Base-by-base conservation (phyloP, 2,113 vertebrate species). In the Microcebus lehilahytsara region DNA sequence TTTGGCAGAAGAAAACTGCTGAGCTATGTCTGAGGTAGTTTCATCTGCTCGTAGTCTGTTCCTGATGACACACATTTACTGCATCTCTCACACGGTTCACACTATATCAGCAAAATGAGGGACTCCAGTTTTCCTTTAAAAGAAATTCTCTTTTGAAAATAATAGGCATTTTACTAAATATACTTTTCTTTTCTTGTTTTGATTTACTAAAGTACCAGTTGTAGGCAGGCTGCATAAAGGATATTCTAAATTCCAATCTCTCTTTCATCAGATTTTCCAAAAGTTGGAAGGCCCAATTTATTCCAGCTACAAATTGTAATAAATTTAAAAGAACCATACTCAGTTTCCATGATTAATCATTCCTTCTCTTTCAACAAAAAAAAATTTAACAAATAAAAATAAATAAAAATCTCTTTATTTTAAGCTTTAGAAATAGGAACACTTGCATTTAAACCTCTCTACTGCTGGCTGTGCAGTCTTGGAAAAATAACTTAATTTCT, bases 311-410 rank as follows among this genome's bases (percentile, higher is more conserved):
- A 46, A 49, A 34, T 40, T 84, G 27, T 27, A 75, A 75, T 72
- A 93, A 51, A 86, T 84, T 75, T 79, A 19, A 80, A 84, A 85
- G 49, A 83, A 62, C 87, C 10, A 40, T n/a, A 27, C 69, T 92
- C 32, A 40, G 13, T 34, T 86, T 86, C 19, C 64, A 84, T 46
- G 34, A 96, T n/a, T 92, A 96, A 79, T 75, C 23, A 16, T 95
- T 90, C 87, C 58, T 17, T 92, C 60, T 92, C 37, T 74, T 77
- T 89, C 74, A 90, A 62, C 46, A 60, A 94, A 69, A n/a, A 84
- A 88, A 83, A 90, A 42, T 56, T 90, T 37, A 91, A 64, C 56
- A 89, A 79, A 85, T 60, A 46, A 90, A 74, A 87, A 37, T 30
- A 79, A 79, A 91, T 53, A 49, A 49, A 49, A 27, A 49, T 49